A percentile compares a stretch with the other conserved stretches of the same genome.
Conservation (phyloP, 2,888 invertebrate genomes). For the Pogonocherus hispidulus region DNA sequence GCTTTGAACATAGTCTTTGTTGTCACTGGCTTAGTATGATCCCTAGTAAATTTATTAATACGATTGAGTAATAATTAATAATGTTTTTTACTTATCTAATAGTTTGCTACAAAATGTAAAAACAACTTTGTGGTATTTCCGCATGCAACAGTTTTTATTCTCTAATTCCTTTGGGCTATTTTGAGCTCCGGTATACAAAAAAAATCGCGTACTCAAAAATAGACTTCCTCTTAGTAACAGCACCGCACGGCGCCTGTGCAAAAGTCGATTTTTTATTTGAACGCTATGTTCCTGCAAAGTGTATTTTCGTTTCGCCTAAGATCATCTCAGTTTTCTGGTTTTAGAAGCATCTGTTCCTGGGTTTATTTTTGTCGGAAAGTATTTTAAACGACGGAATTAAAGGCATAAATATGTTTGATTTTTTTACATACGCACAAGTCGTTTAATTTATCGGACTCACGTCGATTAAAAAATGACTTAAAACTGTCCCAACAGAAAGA, state of each 20-base stretch:
- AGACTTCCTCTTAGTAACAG: conserved; percentile 18
- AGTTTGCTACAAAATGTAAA: no score
- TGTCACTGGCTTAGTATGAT: no score
- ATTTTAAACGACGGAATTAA: conserved; percentile 10
- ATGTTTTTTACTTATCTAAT: no score
- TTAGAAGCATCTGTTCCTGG: conserved; percentile 36
- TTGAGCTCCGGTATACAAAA: neutral
- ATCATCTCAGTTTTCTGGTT: conserved; percentile 32
- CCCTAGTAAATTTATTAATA: no score
- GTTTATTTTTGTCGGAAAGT: conserved; percentile 34
- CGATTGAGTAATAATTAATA: no score
- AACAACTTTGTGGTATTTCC: neutral
- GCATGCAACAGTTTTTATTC: neutral
- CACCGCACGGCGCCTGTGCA: conserved; percentile 4
- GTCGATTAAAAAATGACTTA: neutral
- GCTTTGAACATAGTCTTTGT: no score
- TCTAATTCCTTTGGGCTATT: neutral
- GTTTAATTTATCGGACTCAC: neutral
- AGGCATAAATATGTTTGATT: neutral
- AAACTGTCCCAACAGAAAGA: no score
- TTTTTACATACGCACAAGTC: neutral
- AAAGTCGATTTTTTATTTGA: conserved; percentile 24
- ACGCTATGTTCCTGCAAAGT: conserved; percentile 33
- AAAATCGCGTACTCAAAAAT: conserved; percentile 5
- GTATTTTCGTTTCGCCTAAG: conserved; percentile 37